A percentile compares a stretch with the other conserved stretches of the same genome.
These are phyloP conservation scores for Melanotaenia pygmaea DNA, from an alignment of 2,797 vertebrate species.

Conservation along the genomic window DNA sequence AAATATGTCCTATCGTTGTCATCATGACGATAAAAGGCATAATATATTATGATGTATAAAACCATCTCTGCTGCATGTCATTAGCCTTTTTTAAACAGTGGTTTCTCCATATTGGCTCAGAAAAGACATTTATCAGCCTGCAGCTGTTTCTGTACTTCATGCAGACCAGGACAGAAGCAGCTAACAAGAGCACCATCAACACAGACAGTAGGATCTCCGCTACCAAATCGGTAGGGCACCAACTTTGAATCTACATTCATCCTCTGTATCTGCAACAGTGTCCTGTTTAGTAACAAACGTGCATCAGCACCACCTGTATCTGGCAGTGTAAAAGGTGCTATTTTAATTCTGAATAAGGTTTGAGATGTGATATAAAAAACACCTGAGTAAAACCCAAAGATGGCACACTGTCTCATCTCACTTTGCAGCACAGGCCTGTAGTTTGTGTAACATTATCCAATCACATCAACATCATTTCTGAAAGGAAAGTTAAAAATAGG, in stretches of 20 bases:
- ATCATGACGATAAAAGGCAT: neutral
- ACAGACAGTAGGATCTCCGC: neutral
- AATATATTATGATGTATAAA: neutral
- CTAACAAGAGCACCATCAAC: no score
- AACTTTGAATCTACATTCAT: neutral
- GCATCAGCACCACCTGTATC: constrained; percentile 4
- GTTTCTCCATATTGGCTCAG: neutral
- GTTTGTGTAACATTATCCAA: constrained; percentile 30
- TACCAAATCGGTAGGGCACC: no score
- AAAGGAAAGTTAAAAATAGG: constrained; percentile 6
- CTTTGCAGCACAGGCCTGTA: constrained; percentile 41
- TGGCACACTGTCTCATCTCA: neutral
- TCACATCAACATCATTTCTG: constrained; percentile 41
- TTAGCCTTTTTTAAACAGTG: neutral
- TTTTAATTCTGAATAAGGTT: neutral
- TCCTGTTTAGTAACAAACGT: neutral
- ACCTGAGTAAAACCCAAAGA: constrained; percentile 29
- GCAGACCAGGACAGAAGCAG: neutral
- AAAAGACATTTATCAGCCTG: neutral
- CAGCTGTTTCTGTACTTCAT: neutral
- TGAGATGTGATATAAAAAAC: neutral
- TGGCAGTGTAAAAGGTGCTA: neutral
- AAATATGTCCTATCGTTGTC: neutral
- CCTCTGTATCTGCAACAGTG: neutral
- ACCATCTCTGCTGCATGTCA: neutral